phyloP scores from a whole-genome alignment of 1,140 invertebrate genomes.

The Drosophila tsacasi region DNA sequence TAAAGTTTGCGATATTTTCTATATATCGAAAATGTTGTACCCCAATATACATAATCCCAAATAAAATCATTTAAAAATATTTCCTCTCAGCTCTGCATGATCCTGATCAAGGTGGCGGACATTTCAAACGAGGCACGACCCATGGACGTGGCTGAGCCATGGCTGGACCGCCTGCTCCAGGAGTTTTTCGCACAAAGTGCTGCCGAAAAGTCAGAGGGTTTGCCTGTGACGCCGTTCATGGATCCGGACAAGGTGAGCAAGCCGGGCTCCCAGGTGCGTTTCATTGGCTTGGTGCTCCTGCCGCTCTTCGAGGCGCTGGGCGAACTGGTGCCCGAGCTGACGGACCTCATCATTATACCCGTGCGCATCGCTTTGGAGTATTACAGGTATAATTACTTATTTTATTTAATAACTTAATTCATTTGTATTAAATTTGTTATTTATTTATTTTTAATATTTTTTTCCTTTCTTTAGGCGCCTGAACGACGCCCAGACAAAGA shows the following conservation, averaged over 20 bases:
- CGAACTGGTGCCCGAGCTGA: constrained; percentile 89
- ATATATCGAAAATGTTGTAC: too few relatives aligned
- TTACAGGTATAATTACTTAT: constrained; percentile 74
- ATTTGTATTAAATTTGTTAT: background rate
- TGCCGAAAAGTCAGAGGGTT: constrained; percentile 92
- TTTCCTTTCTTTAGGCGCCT: constrained; percentile 56
- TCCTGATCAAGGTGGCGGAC: constrained; percentile 94
- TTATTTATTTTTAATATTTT: background rate
- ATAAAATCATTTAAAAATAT: background rate
- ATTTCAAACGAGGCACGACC: constrained; percentile 95
- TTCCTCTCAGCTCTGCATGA: constrained; percentile 90
- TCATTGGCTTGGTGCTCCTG: constrained; percentile 93
- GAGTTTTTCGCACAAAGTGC: constrained; percentile 94
- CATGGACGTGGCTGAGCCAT: constrained; percentile 94
- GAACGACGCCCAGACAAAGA: constrained; percentile 82
- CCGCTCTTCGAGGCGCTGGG: constrained; percentile 92
- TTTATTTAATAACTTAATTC: background rate
- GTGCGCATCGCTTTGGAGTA: constrained; percentile 88
- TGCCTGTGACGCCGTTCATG: constrained; percentile 95
- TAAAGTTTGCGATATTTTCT: too few relatives aligned
- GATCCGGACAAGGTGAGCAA: constrained; percentile 96
- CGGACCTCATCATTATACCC: constrained; percentile 86
- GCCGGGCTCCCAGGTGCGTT: constrained; percentile 93
- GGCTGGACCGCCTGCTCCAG: constrained; percentile 92
- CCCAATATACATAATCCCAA: too few relatives aligned